Evolutionary conservation across 2,113 vertebrate species (phyloP).

Genomic region (Tyrannus savana): DNA sequence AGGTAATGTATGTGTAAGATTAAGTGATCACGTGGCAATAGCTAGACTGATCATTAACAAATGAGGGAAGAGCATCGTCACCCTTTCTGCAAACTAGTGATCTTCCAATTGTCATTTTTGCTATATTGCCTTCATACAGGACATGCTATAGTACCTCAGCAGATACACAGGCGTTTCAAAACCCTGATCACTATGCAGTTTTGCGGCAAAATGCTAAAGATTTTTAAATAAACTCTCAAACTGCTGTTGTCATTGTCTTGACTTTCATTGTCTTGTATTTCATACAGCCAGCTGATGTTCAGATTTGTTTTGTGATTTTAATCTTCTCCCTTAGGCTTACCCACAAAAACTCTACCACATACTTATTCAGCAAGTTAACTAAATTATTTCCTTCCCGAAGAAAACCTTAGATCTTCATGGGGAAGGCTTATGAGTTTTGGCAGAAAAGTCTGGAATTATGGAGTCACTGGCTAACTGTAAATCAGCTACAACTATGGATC

Average conservation of each 20-base stretch:
- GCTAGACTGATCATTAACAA: background rate
- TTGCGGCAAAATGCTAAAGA: background rate
- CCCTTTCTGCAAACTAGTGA: background rate
- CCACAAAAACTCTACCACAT: constrained; percentile 59
- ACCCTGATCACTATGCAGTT: background rate
- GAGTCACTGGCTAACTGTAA: constrained; percentile 35
- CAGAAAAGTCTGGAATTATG: constrained; percentile 55
- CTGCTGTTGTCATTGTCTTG: constrained; percentile 17
- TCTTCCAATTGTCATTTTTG: background rate
- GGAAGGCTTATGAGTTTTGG: constrained; percentile 28
- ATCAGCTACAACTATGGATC: constrained; percentile 6
- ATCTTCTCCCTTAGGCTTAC: constrained; percentile 59
- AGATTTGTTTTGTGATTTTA: constrained; percentile 48
- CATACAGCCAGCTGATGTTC: constrained; percentile 19
- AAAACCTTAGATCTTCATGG: constrained; percentile 56
- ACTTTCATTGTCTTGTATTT: constrained; percentile 40
- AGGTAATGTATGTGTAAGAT: background rate
- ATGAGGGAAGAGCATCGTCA: background rate
- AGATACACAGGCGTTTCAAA: background rate
- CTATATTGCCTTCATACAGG: background rate
- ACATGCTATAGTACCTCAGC: background rate
- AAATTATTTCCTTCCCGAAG: constrained; percentile 61
- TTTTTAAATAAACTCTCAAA: constrained; percentile 27
- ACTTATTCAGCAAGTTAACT: constrained; percentile 65
- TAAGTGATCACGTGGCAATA: background rate